Evolutionary conservation across 2,797 vertebrate species (phyloP), one percentile per base, ranked within the genome.

Genomic region (Pithecia hirsuta): DNA sequence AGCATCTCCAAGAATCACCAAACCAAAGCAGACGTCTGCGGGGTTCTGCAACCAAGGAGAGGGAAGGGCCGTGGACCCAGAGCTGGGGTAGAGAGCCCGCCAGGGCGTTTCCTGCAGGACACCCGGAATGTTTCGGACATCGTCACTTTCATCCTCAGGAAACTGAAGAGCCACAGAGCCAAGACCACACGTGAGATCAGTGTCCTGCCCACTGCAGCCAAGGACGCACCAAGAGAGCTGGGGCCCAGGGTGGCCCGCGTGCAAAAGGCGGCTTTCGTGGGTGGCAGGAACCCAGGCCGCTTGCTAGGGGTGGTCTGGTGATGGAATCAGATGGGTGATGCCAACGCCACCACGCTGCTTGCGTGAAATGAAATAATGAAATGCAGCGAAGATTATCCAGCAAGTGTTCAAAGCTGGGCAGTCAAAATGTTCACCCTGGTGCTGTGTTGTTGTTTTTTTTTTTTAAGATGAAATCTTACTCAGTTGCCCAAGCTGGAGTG

Each of bases 11-110:
- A 8, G 64, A n/a, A 19, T 67, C 64, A n/a, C 33, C 67, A 39
- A 72, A 72, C 67, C 17, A 22, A 5, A 36, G 20, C 4, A 22
- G 2, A 39, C 0, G 2, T 72, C 19, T 39, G 67, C 0, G 20
- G 19, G 9, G n/a, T 72, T 72, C 67, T 39, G n/a, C 20, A 39
- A 22, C 67, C 17, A 22, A 36, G 67, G 19, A 72, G n/a, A 19
- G 39, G 64, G 64, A 17, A 2, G 9, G n/a, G n/a, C n/a, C 19
- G 1, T 20, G 67, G 67, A 72, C n/a, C 10, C n/a, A 72, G 19
- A 12, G 2, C 8, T 2, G n/a, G 30, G n/a, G n/a, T 39, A 4
- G 67, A 72, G 67, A 39, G n/a, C n/a, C n/a, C 2, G 0, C n/a
- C 33, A 39, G 67, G n/a, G n/a, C 9, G 4, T 72, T 70, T 72